These are phyloP conservation scores for Gastracanthus pulcherrimus DNA, from an alignment of 2,888 invertebrate species.

Conservation along the genomic window DNA sequence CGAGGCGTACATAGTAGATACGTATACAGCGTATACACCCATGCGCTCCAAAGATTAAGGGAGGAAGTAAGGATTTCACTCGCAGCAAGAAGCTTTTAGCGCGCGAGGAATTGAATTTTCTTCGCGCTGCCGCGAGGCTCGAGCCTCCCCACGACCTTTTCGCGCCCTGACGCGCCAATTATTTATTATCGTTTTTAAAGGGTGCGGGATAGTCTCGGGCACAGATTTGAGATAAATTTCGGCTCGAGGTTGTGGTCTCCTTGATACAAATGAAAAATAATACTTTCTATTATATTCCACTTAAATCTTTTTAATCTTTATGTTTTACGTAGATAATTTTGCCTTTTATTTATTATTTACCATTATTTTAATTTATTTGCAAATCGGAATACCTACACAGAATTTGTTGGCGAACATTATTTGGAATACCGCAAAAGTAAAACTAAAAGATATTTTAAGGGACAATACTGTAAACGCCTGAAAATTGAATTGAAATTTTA, in stretches of 20 bases:
- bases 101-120: conserved; percentile 61
- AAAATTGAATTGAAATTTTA: too few species aligned
- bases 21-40: conserved; percentile 3
- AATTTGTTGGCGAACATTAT: too few species aligned
- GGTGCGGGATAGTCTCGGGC: too few species aligned
- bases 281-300: neutral
- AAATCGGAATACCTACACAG: too few species aligned
- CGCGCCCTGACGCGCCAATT: conserved; percentile 41
- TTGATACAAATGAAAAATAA: neutral
- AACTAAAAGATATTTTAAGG: too few species aligned
- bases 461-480: too few species aligned
- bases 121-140: conserved; percentile 3
- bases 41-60: conserved; percentile 28
- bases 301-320: too few species aligned
- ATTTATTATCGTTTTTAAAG: conserved; percentile 43
- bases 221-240: conserved; percentile 27
- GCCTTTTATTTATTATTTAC: too few species aligned
- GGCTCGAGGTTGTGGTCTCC: too few species aligned
- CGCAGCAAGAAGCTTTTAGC: conserved; percentile 60
- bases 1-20: neutral
- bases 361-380: too few species aligned
- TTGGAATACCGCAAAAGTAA: too few species aligned
- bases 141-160: conserved; percentile 21
- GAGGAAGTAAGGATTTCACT: conserved; percentile 42
- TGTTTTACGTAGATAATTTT: too few species aligned